Conservation (phyloP, 1,140 invertebrate species). For the Pantala flavescens region DNA sequence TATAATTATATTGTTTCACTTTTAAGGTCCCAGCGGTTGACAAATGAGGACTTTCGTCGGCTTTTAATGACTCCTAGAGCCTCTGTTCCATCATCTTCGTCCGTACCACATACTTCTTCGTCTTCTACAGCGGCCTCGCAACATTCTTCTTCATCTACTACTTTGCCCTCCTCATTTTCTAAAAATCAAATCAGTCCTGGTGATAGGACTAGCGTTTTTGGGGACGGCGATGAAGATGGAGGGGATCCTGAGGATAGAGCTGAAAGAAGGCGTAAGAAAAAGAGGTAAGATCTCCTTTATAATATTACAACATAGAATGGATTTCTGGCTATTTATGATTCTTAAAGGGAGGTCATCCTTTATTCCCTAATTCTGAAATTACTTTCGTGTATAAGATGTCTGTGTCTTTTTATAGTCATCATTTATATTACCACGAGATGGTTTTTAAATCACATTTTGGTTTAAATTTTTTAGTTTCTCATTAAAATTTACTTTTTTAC, state of each 20-base stretch:
- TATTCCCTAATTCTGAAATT: too few species aligned
- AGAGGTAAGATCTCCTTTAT: slow-evolving; percentile 42
- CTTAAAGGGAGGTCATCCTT: too few species aligned
- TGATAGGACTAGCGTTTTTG: not conserved
- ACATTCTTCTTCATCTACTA: not conserved
- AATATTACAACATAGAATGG: not conserved
- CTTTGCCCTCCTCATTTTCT: not conserved
- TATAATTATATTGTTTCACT: too few species aligned
- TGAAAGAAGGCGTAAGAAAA: slow-evolving; percentile 68
- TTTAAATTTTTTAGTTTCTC: too few species aligned
- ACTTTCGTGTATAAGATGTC: not conserved
- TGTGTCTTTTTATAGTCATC: not conserved
- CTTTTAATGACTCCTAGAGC: slow-evolving; percentile 86
- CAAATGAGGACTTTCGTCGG: slow-evolving; percentile 95
- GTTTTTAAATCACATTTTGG: too few species aligned
- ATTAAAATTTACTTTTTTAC: too few species aligned
- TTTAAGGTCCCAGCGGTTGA: slow-evolving; percentile 56
- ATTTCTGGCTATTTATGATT: slow-evolving; percentile 21
- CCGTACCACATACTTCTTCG: slow-evolving; percentile 31
- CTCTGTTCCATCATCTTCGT: slow-evolving; percentile 41
- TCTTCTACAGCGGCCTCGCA: slow-evolving; percentile 23
- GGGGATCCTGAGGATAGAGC: slow-evolving; percentile 47
- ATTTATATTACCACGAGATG: too few species aligned
- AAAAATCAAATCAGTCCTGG: not conserved
- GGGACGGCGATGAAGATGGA: slow-evolving; percentile 27